These are phyloP conservation scores for Polyommatus iphigenia DNA, from an alignment of 2,888 invertebrate genomes.

Conservation along the genomic window DNA sequence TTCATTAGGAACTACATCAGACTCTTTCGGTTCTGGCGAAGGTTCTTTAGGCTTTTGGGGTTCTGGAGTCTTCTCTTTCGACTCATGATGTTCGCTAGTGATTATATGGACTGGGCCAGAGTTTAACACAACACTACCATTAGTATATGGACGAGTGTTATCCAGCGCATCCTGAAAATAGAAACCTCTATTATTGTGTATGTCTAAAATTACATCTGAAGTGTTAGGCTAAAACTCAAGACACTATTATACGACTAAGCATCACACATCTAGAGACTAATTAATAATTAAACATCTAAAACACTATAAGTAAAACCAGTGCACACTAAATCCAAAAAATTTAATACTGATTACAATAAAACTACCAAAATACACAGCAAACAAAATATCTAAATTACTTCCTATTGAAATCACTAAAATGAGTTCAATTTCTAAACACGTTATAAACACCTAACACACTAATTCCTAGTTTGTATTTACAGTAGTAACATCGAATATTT, in stretches of 20 bases:
- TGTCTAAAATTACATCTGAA: not conserved
- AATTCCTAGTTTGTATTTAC: not conserved
- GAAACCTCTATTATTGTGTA: not conserved
- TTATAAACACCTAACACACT: not conserved
- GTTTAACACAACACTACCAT: slow-evolving; percentile 66
- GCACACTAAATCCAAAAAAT: slow-evolving; percentile 23
- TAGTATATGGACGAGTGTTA: slow-evolving; percentile 70
- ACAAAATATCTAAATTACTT: slow-evolving; percentile 10
- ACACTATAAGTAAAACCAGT: slow-evolving; percentile 3
- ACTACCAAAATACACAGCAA: slow-evolving; percentile 17
- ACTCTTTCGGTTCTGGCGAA: slow-evolving; percentile 40
- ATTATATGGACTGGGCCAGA: slow-evolving; percentile 69
- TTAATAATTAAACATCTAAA: not conserved
- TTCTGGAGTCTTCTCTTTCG: slow-evolving; percentile 53
- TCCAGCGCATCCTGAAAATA: slow-evolving; percentile 65
- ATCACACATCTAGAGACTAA: not conserved
- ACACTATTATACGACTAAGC: not conserved
- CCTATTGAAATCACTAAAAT: not conserved
- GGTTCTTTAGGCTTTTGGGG: slow-evolving; percentile 42
- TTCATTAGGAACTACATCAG: slow-evolving; percentile 40
- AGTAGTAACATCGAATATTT: slow-evolving; percentile 2
- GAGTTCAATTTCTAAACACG: not conserved
- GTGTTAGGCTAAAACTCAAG: not conserved
- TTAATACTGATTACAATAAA: not conserved
- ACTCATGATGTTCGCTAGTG: slow-evolving; percentile 63